Conservation (phyloP, 2,797 vertebrate genomes). For the Ptychobarbus kaznakovi region DNA sequence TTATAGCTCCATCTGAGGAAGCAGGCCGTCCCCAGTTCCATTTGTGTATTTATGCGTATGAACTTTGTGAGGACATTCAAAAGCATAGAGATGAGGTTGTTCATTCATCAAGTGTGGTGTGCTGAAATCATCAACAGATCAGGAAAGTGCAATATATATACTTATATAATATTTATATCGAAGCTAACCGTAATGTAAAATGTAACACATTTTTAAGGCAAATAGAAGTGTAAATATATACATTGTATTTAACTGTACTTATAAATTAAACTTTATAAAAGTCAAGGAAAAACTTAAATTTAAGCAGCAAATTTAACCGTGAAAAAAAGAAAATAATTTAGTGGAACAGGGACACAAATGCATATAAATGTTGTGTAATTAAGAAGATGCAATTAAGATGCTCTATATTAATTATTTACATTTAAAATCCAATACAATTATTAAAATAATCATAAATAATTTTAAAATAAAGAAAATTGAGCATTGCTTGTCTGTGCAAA, state of each 20-base stretch:
- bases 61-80: conserved; percentile 8
- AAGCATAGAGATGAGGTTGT: neutral
- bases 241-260: neutral
- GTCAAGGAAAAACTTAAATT: neutral
- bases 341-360: neutral
- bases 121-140: neutral
- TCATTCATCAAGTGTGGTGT: neutral
- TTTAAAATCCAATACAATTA: neutral
- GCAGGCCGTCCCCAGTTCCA: neutral
- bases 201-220: neutral
- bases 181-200: neutral
- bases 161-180: neutral
- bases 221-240: neutral
- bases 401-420: neutral
- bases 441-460: neutral
- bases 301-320: neutral
- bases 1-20: conserved; percentile 32
- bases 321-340: neutral
- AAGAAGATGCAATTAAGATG: neutral
- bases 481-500: neutral
- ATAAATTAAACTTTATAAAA: neutral
- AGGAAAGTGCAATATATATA: neutral
- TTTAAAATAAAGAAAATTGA: neutral
- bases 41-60: neutral
- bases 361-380: neutral